These are phyloP conservation scores for Phyllopteryx taeniolatus DNA, from an alignment of 2,113 vertebrate species.

Conservation along the genomic window DNA sequence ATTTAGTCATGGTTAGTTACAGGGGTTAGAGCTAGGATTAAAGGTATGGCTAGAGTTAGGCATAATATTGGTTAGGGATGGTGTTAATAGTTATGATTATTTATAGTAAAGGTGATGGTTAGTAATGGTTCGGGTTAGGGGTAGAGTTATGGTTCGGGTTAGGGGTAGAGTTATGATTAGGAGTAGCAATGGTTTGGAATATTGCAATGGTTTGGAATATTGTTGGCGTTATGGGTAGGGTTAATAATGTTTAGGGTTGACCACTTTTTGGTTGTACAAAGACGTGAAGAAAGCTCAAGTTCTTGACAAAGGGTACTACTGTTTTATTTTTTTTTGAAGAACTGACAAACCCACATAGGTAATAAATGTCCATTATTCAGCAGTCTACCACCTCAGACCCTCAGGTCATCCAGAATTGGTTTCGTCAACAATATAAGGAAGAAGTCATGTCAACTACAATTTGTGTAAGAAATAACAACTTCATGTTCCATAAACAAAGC, in stretches of 20 bases:
- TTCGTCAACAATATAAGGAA: too few species aligned
- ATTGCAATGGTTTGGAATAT: too few species aligned
- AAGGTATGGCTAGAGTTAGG: background rate
- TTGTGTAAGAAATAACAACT: too few species aligned
- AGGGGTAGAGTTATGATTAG: background rate
- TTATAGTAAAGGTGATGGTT: background rate
- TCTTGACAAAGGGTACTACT: background rate
- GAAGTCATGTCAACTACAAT: too few species aligned
- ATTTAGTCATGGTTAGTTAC: background rate
- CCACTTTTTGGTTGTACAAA: background rate
- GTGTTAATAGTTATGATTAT: background rate
- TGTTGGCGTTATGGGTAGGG: background rate
- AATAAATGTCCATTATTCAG: background rate
- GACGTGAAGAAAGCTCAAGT: background rate
- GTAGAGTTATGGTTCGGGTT: background rate
- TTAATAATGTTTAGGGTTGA: background rate
- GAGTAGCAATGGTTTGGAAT: too few species aligned
- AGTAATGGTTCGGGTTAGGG: background rate
- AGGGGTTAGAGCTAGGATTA: background rate
- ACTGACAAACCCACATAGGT: background rate
- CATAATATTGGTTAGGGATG: background rate
- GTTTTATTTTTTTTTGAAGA: background rate
- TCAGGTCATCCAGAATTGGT: background rate
- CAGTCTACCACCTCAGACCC: too few species aligned
- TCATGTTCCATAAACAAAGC: too few species aligned